Evolutionary conservation across 2,888 invertebrate genomes (phyloP), one percentile per base, ranked within the genome.

Genomic region (Ctenicera cuprea): DNA sequence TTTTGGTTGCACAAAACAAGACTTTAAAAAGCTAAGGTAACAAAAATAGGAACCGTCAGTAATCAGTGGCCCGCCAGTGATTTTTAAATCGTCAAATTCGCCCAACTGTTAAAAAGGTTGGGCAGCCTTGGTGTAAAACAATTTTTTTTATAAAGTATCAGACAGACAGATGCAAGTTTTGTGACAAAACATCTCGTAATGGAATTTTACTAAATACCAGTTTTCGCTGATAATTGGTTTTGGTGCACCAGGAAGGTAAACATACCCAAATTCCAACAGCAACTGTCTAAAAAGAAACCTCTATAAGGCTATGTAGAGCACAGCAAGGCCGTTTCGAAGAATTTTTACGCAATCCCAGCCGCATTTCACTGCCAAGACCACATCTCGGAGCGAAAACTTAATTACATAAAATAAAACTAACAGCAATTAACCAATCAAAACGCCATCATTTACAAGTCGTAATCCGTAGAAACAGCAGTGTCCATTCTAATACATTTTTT

Each of bases 291-390:
- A 57, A 33, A 50, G 22, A 33, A 20, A 30, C 2, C 54, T 8
- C 18, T 14, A 33, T 30, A 54, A 54, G 33, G 16, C 7, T 12
- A 54, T 54, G 54, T 54, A 9, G 54, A 54, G 54, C 68, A 37
- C 45, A 20, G 69, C 74, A 74, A 74, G 74, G 74, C 38, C 74
- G 74, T 70, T 66, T 30, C 43, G 22, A 57, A 45, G 64, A 43
- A 18, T 48, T 65, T 26, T 71, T 65, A 65, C 65, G 59, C 57
- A 65, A 65, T 41, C 14, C 16, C 20, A 45, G 26, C 26, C 64
- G 57, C 18, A 59, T 71, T 74, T 74, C 74, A 74, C 71, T 74
- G 74, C 68, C 74, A 74, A 74, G 74, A 71, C 67, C 71, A 50
- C 45, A 48, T 48, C 38, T 9, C 37, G 41, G 57, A 33, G 48